A percentile compares a stretch with the other conserved stretches of the same genome.
phyloP scores from a whole-genome alignment of 2,113 vertebrate species.

The Panthera tigris region DNA sequence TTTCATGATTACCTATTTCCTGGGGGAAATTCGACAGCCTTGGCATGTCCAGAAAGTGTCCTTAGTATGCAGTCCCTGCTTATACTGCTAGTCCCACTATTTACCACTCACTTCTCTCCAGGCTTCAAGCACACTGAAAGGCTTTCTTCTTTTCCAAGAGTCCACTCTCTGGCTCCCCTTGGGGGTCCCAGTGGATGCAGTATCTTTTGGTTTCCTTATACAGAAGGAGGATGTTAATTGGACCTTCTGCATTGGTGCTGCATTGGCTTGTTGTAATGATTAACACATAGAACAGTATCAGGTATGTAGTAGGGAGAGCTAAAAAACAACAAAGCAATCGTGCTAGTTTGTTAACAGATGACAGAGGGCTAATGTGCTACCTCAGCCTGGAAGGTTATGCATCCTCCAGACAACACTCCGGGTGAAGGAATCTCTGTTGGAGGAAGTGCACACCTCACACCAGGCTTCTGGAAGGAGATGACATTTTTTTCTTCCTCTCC shows the following conservation, averaged over 20 bases:
- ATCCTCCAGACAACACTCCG: rapidly evolving
- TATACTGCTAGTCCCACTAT: neutral
- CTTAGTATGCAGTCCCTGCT: neutral
- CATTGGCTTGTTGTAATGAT: neutral
- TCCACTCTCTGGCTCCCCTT: neutral
- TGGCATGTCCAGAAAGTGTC: rapidly evolving
- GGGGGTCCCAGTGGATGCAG: neutral
- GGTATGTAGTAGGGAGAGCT: neutral
- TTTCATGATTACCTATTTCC: no score
- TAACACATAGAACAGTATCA: neutral
- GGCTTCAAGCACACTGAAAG: neutral
- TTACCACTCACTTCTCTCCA: neutral
- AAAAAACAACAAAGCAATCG: neutral
- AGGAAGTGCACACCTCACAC: rapidly evolving
- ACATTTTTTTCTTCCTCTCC: neutral
- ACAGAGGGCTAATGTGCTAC: rapidly evolving
- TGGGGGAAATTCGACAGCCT: neutral
- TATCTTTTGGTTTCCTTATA: neutral
- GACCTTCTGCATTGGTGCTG: neutral
- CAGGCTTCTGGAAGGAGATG: neutral
- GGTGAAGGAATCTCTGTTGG: neutral
- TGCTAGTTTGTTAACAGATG: neutral
- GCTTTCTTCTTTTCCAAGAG: neutral
- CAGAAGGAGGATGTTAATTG: neutral
- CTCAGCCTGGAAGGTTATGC: no score